These are phyloP conservation scores for Odontothrips loti DNA, from an alignment of 2,888 invertebrate genomes.

Conservation along the genomic window DNA sequence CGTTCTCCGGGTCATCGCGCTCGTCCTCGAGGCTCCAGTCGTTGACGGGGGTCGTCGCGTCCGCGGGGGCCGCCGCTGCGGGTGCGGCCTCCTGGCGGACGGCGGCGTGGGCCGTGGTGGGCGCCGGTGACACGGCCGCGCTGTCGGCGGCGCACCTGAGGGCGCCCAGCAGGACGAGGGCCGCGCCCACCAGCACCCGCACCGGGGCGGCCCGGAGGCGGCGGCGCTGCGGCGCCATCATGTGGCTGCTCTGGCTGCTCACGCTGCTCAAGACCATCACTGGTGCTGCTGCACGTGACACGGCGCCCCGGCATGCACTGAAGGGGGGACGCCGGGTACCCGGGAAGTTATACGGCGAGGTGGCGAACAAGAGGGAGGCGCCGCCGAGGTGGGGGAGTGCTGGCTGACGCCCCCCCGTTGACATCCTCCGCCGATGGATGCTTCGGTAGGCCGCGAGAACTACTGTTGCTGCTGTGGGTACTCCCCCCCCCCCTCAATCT, in stretches of 20 bases:
- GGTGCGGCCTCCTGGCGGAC: background rate
- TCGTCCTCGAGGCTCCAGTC: background rate
- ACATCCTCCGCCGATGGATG: background rate
- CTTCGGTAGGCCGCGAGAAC: background rate
- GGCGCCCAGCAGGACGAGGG: background rate
- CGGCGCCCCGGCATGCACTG: background rate
- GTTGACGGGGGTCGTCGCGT: background rate
- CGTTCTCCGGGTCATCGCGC: background rate
- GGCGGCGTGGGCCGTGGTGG: background rate
- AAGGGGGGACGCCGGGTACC: background rate
- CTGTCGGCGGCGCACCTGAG: background rate
- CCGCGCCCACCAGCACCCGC: background rate
- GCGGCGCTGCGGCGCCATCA: background rate
- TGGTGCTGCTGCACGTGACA: background rate
- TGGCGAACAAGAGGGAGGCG: background rate
- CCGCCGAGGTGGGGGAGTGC: background rate
- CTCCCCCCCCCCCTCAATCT: background rate
- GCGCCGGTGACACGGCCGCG: background rate
- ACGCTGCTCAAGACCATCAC: background rate
- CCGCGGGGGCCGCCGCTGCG: constrained; percentile 9
- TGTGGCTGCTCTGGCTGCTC: background rate
- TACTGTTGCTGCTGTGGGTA: background rate
- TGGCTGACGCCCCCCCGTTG: background rate
- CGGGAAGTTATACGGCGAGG: background rate
- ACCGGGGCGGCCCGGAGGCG: background rate